phyloP scores from a whole-genome alignment of 2,113 vertebrate genomes.

The Microcebus ravelobensis region DNA sequence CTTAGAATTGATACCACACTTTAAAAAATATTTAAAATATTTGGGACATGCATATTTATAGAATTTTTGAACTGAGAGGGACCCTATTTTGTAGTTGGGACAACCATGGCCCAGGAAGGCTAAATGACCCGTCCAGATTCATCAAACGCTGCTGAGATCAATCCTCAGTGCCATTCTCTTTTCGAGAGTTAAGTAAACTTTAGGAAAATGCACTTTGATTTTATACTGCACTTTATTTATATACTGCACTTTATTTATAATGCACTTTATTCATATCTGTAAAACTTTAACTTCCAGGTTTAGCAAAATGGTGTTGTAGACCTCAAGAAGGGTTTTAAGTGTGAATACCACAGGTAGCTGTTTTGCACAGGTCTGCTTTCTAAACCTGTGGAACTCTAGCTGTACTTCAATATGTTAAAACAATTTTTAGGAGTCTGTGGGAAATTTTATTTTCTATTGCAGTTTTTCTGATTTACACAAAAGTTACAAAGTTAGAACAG shows the following conservation, averaged over 20 bases:
- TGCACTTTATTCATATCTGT: neutral
- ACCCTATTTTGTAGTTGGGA: neutral
- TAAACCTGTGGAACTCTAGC: neutral
- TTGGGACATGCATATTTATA: neutral
- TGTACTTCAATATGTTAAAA: neutral
- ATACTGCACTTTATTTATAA: neutral
- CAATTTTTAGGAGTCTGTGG: neutral
- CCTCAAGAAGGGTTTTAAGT: neutral
- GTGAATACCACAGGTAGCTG: neutral
- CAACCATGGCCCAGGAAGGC: neutral
- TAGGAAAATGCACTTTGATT: slow-evolving; percentile 11
- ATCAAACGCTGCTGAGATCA: neutral
- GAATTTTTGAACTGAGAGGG: neutral
- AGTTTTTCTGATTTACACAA: neutral
- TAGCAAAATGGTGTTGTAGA: neutral
- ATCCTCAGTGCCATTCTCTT: neutral
- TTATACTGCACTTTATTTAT: neutral
- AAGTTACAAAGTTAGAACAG: neutral
- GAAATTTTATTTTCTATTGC: slow-evolving; percentile 8
- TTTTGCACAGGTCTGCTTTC: neutral
- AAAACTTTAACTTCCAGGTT: slow-evolving; percentile 7
- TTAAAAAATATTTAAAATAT: slow-evolving; percentile 25
- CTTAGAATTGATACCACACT: neutral
- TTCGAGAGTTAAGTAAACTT: neutral
- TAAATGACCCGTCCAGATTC: neutral